Base-by-base conservation (phyloP, 2,113 vertebrate genomes). In the Rhinolophus sinicus region DNA sequence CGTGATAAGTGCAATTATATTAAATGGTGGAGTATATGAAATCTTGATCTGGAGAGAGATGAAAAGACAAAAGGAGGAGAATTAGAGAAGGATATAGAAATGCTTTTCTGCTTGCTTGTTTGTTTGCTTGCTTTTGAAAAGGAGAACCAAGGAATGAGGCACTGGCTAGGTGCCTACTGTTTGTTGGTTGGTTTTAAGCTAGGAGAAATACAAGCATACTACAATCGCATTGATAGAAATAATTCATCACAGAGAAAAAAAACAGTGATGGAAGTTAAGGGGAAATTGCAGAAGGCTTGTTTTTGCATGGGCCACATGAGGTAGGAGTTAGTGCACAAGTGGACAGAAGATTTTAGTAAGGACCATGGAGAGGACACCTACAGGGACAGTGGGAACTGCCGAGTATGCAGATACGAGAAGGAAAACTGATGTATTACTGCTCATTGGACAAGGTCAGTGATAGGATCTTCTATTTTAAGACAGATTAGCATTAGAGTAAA, bases 51-150 rank as follows among this genome's bases (percentile, higher is more conserved):
- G 26, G 33, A 64, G 28, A 78, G 54, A 60, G 18, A 72, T 81
- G 9, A 75, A 69, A 33, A 89, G 40, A 90, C 8, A 38, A 67
- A 60, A 92, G 47, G 16, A 96, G 76, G 88, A 85, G 1, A 8
- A 50, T 8, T 40, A 44, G 14, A 81, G 18, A 50, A 30, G 6
- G 13, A 0, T 50, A 4, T 1, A 69, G 8, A 47, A 78, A 72
- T 3, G 3, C 3, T 2, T 92, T 62, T 72, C 52, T 33, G 24
- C 47, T 15, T 44, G 30, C 54, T 73, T n/a, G 5, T 88, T 64
- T 73, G n/a, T 7, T 70, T 30, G 47, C 47, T 50, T 50, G 47
- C 47, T 50, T 50, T 88, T 94, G 30, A 50, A 94, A 85, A 83
- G 28, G 18, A 85, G 3, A 73, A 84, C 16, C 9, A 38, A 30